Evolutionary conservation across 2,888 invertebrate genomes (phyloP).

Genomic region (Hoplodrina ambigua): DNA sequence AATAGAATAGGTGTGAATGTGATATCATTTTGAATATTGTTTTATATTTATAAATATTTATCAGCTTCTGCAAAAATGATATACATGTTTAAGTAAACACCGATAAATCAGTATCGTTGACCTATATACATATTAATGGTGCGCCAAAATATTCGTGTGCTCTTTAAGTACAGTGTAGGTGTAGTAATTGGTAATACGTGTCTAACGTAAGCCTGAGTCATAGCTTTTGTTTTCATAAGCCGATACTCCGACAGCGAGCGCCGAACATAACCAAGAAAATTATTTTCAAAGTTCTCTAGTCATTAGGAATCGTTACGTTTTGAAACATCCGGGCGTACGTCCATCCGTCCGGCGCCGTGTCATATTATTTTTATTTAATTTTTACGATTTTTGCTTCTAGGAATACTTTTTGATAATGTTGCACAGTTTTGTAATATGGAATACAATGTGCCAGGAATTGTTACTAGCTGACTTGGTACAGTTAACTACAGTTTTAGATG

Average conservation of each 20-base stretch:
- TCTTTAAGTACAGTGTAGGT: conserved; percentile 48
- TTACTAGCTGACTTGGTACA: too few relatives aligned
- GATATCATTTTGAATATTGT: conserved; percentile 35
- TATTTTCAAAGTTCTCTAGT: conserved; percentile 56
- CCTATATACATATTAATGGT: conserved; percentile 48
- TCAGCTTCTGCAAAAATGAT: conserved; percentile 32
- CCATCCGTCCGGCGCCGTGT: conserved; percentile 42
- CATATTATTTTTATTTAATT: conserved; percentile 29
- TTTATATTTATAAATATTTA: conserved; percentile 47
- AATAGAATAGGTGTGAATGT: conserved; percentile 39
- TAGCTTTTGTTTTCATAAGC: conserved; percentile 42
- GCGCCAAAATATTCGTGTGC: conserved; percentile 40
- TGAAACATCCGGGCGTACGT: conserved; percentile 61
- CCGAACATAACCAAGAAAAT: conserved; percentile 25
- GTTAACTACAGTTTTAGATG: too few relatives aligned
- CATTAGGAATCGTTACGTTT: conserved; percentile 60
- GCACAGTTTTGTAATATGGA: background rate
- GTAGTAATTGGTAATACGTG: conserved; percentile 43
- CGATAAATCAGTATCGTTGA: conserved; percentile 43
- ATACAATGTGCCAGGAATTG: too few relatives aligned
- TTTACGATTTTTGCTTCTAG: conserved; percentile 31
- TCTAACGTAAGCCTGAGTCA: conserved; percentile 55
- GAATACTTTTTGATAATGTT: conserved; percentile 19
- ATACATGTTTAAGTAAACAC: conserved; percentile 19
- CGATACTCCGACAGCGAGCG: background rate